phyloP scores from a whole-genome alignment of 1,140 invertebrate genomes.

The Drosophila baimaii region DNA sequence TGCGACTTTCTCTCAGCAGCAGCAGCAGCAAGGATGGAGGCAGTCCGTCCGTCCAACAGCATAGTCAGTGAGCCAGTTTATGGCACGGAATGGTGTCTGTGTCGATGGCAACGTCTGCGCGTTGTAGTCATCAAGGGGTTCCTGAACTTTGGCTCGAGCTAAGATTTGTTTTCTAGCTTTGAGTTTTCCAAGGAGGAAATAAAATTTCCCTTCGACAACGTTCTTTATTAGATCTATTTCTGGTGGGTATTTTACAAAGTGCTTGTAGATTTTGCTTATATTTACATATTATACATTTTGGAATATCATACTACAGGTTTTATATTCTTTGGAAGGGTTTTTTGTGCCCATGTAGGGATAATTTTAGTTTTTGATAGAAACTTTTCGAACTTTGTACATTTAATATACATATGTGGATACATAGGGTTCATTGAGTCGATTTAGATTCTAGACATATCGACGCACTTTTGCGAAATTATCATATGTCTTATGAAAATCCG shows the following conservation, averaged over 20 bases:
- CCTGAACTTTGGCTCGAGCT: slow-evolving; percentile 64
- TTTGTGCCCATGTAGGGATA: too few relatives aligned
- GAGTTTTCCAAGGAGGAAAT: slow-evolving; percentile 31
- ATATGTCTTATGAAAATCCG: too few relatives aligned
- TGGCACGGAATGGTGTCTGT: slow-evolving; percentile 44
- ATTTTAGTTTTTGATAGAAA: neutral
- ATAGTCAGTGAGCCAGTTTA: slow-evolving; percentile 60
- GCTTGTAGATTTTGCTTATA: slow-evolving; percentile 22
- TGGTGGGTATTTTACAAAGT: slow-evolving; percentile 6
- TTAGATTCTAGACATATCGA: too few relatives aligned
- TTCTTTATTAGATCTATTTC: slow-evolving; percentile 7
- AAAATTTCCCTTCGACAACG: slow-evolving; percentile 42
- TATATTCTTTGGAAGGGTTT: too few relatives aligned
- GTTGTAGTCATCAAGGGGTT: slow-evolving; percentile 73
- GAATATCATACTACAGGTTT: neutral
- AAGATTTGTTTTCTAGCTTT: slow-evolving; percentile 55
- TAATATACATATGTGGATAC: neutral
- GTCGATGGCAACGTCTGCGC: slow-evolving; percentile 40
- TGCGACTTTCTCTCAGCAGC: neutral
- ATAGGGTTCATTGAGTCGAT: neutral
- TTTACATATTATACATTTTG: neutral
- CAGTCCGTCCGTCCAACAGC: slow-evolving; percentile 49
- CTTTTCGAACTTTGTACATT: neutral
- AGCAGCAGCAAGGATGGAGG: neutral
- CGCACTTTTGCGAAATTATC: too few relatives aligned